Conservation (phyloP, 2,888 invertebrate genomes). For the Argyra leucocephala region DNA sequence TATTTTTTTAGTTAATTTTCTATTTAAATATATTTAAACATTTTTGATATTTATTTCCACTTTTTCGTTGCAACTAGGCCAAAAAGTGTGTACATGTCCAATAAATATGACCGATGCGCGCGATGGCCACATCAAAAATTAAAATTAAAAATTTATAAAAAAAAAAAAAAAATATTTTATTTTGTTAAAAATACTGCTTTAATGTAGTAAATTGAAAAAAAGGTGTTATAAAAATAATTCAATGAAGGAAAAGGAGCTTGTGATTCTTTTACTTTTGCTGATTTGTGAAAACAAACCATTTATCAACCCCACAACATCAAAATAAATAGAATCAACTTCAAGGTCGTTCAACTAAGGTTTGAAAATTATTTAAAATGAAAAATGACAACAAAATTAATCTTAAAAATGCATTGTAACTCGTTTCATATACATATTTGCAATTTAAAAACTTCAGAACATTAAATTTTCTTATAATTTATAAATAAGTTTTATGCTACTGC, state of each 20-base stretch:
- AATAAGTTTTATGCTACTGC: neutral
- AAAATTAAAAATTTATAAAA: constrained; percentile 25
- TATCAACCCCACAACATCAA: neutral
- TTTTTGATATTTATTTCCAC: constrained; percentile 42
- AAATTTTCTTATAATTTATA: neutral
- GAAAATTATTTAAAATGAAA: neutral
- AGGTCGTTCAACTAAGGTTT: constrained; percentile 6
- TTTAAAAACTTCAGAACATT: neutral
- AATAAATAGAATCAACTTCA: neutral
- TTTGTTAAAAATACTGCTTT: constrained; percentile 6
- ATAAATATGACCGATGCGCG: constrained; percentile 43
- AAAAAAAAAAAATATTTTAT: constrained; percentile 5
- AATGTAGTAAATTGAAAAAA: neutral
- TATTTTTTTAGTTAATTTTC: constrained; percentile 17
- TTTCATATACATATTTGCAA: neutral
- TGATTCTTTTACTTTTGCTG: neutral
- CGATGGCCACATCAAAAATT: constrained; percentile 43
- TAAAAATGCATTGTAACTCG: neutral
- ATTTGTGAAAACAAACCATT: neutral
- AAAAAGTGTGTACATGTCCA: constrained; percentile 46
- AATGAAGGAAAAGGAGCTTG: neutral
- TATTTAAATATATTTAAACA: constrained; percentile 27
- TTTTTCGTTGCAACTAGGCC: constrained; percentile 46
- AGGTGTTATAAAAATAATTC: neutral
- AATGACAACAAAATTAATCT: neutral